Base-by-base conservation (phyloP, 2,888 invertebrate species). In the Hirudinaria manillensis region DNA sequence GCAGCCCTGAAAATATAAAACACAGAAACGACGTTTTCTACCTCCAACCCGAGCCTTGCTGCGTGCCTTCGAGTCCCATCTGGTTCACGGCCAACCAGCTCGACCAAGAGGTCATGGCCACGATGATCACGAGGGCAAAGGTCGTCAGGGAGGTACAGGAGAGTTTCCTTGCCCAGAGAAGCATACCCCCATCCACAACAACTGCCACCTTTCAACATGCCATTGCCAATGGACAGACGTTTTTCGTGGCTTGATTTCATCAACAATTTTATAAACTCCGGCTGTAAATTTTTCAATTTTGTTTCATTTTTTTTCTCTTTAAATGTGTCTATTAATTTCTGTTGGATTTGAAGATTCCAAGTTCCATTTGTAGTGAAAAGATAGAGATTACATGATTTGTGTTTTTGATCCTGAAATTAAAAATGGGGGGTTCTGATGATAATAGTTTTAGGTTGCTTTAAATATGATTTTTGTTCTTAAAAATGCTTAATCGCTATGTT, bases 41-140 rank as follows among this genome's bases (percentile, higher is more conserved):
- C 87, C 88, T 96, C 78, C 89, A 92, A 84, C 95, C 95, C 61
- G 95, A 95, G 87, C 88, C 93, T 78, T 93, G 93, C 70, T 95
- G 95, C 86, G 93, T 94, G 67, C 94, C 95, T 13, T 94, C 95
- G 86, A 94, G 94, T 80, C 94, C 94, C 3, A 94, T 94, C 55
- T 96, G 96, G 96, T 96, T 94, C 87, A 93, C 94, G 67, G 93
- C 93, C 74, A 91, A 91, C 86, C 90, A 93, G 67, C 89, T 95
- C 36, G 90, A 90, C 65, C 89, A 90, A 79, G 91, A 92, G 79
- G 90, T 91, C 68, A 89, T 96, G 80, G 90, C 91, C 81, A 94
- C 94, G 87, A 94, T 94, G 93, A 88, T 96, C 80, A 92, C 94
- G 85, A 89, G 95, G 80, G 91, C 94, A 24, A 82, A 83, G 76